Base-by-base conservation (phyloP, 2,797 vertebrate species). In the Leuciscus waleckii region DNA sequence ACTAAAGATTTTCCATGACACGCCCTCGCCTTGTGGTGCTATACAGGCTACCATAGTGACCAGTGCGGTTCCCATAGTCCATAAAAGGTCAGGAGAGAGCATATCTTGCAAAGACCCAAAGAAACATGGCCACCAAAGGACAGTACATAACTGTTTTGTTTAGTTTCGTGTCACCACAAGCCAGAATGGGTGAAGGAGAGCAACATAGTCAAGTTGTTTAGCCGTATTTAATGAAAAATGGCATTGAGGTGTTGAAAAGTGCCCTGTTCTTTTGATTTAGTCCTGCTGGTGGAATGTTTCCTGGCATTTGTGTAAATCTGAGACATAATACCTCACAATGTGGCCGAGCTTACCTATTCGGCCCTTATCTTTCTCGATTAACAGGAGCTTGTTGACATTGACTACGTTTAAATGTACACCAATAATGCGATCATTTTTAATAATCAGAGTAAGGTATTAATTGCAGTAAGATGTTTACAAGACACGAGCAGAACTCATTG, bases 61-160 rank as follows among this genome's bases (percentile, higher is more conserved):
- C 61, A 75, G 14, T 43, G 49, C 17, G 78, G 23, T 85, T 86
- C 81, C 32, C 41, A 51, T 56, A 65, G 83, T 81, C 82, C 6
- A 43, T 65, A 37, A 78, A 78, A 86, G 84, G 84, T 87, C 80
- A 85, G 8, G 46, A 77, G 68, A 71, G 74, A 91, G 51, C 76
- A 93, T 61, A 90, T 92, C 87, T 94, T 87, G 58, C 90, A 92
- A 83, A 46, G 39, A 70, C 85, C 75, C 23, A 88, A 87, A 49
- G 84, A 89, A 92, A 89, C 65, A 86, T 86, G 83, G 51, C 75
- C 49, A 65, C 39, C 89, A 89, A 78, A 73, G 82, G 37, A 58
- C 46, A 46, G 67, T 54, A 26, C n/a, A 54, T 41, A 74, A 61
- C 51, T 71, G 39, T 73, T 79, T 32, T 73, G 75, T 71, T 80